phyloP scores from a whole-genome alignment of 2,113 vertebrate species.

The Myrmophylax atrothorax region DNA sequence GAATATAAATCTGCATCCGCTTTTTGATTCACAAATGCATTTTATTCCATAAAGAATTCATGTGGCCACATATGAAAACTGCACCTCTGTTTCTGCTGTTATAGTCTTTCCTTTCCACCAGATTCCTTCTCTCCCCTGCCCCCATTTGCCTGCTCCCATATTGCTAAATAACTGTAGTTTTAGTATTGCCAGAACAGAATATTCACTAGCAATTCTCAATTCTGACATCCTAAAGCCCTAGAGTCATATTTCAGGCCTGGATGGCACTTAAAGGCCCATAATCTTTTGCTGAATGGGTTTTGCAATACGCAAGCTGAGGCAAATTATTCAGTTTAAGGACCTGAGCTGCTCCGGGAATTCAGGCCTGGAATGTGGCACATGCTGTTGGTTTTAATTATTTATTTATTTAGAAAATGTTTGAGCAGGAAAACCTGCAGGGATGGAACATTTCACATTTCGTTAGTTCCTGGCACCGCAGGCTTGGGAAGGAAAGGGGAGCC shows the following conservation, averaged over 20 bases:
- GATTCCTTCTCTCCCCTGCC: neutral
- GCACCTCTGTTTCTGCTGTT: constrained; percentile 49
- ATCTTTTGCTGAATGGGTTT: constrained; percentile 84
- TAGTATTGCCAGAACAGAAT: constrained; percentile 58
- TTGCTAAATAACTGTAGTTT: constrained; percentile 53
- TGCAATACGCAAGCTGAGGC: constrained; percentile 79
- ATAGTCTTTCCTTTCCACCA: constrained; percentile 2
- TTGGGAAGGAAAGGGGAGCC: neutral
- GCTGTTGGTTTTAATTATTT: constrained; percentile 83
- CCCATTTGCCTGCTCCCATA: neutral
- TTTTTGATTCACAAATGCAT: constrained; percentile 70
- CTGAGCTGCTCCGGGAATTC: constrained; percentile 84
- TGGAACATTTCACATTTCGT: constrained; percentile 39
- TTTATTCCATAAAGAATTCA: constrained; percentile 72
- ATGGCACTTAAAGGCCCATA: constrained; percentile 88
- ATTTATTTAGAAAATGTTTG: constrained; percentile 90
- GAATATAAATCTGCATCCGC: constrained; percentile 69
- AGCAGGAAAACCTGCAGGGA: constrained; percentile 79
- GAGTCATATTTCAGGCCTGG: constrained; percentile 87
- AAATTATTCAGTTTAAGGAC: constrained; percentile 89
- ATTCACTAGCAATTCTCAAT: constrained; percentile 72
- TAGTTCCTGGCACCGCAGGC: neutral
- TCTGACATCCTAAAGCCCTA: constrained; percentile 74
- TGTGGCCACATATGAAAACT: constrained; percentile 40
- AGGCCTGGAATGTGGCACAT: constrained; percentile 57